Evolutionary conservation across 1,140 invertebrate species (phyloP), one percentile per base, ranked within the genome.

Genomic region (Anastrepha ludens): DNA sequence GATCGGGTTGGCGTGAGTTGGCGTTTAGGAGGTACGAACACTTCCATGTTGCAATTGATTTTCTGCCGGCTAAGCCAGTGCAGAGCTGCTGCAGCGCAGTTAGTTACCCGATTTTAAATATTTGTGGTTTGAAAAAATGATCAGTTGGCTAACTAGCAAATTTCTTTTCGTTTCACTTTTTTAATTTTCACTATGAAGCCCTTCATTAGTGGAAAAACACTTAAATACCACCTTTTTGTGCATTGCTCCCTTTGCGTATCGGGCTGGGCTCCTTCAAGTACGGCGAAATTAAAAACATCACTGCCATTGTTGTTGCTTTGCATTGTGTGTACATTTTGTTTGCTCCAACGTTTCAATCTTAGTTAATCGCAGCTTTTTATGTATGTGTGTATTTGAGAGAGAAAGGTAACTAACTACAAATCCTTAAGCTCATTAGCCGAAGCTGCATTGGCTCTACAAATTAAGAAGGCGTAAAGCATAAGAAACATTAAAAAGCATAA

Each of bases 191-290:
- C n/a, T 44, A 78, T 50, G 50, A 78, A 50, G n/a, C 74, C 41
- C 44, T 81, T 81, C 74, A 81, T 81, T 81, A 81, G 74, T 9
- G 74, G 9, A 55, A 81, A 55, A 81, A 81, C 11, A n/a, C 74
- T 74, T 74, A 74, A 41, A 74, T 44, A 11, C 13, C 67, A n/a
- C 39, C 1, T 78, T 47, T 78, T 78, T 50, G 1, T 67, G 15
- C 41, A 55, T 81, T 2, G 11, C 50, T 55, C 55, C 29, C 74
- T 9, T 81, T 55, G 47, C 7, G 13, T 17, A 15, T 62, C 15
- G 8, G 15, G 60, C 60, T 62, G 8, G 15, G 60, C 60, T 62
- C 60, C 60, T n/a, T 62, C 60, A 62, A 55, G 47, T 8, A 55
- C 6, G 3, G 7, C 47, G 58, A 81, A 58, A 81, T 81, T 81